Conservation (phyloP, 2,888 invertebrate species). For the Chymomyza fuscimana region DNA sequence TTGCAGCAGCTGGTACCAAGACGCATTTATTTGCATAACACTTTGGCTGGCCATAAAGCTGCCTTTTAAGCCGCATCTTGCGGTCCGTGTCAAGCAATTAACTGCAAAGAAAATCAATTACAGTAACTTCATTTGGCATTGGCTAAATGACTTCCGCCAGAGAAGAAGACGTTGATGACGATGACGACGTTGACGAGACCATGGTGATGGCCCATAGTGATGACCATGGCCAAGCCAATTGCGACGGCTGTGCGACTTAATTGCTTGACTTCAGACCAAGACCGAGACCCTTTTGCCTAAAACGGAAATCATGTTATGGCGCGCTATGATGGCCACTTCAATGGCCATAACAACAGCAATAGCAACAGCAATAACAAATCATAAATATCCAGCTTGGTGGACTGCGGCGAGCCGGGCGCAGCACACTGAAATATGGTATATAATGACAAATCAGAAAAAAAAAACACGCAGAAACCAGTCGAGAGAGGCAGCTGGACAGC, state of each 20-base stretch:
- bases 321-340: conserved; percentile 27
- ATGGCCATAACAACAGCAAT: conserved; percentile 29
- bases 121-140: conserved; percentile 49
- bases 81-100: conserved; percentile 61
- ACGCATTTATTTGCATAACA: conserved; percentile 60
- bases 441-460: conserved; percentile 66
- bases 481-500: conserved; percentile 60
- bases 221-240: neutral
- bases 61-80: conserved; percentile 58
- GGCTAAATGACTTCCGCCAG: conserved; percentile 66
- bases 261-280: conserved; percentile 38
- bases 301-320: conserved; percentile 67
- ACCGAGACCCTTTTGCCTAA: conserved; percentile 52
- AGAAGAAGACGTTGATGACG: conserved; percentile 10
- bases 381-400: conserved; percentile 49
- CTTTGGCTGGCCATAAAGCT: conserved; percentile 60
- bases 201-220: neutral
- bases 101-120: conserved; percentile 62
- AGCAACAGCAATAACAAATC: conserved; percentile 51
- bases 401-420: neutral
- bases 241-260: conserved; percentile 40
- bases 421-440: conserved; percentile 36
- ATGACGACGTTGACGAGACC: neutral
- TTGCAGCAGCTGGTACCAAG: conserved; percentile 34
- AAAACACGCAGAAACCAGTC: conserved; percentile 34